Conservation (phyloP, 2,888 invertebrate genomes). For the Andrena bicolor region DNA sequence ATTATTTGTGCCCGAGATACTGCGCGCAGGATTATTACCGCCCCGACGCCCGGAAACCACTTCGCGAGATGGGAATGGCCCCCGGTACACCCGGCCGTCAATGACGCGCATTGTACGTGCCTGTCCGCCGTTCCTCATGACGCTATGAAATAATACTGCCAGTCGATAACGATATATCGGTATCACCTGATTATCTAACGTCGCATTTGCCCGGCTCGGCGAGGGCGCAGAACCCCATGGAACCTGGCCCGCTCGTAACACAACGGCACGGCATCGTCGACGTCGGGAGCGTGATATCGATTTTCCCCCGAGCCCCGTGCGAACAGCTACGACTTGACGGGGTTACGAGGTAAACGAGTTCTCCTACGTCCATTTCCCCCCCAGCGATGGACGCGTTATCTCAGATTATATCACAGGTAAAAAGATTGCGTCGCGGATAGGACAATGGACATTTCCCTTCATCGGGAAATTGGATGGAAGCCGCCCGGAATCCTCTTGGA, state of each 20-base stretch:
- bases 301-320: constrained; percentile 40
- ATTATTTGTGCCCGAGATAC: constrained; percentile 40
- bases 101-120: constrained; percentile 45
- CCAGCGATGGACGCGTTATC: constrained; percentile 40
- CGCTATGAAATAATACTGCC: constrained; percentile 51
- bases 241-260: constrained; percentile 23
- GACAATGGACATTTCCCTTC: constrained; percentile 46
- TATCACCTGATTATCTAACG: constrained; percentile 56
- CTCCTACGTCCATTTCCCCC: constrained; percentile 37
- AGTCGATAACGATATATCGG: constrained; percentile 50
- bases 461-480: constrained; percentile 62
- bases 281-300: constrained; percentile 48
- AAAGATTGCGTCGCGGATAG: constrained; percentile 60
- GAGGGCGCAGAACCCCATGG: constrained; percentile 30
- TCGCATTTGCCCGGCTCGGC: constrained; percentile 36
- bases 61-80: constrained; percentile 46
- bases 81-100: not conserved
- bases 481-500: constrained; percentile 40
- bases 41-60: constrained; percentile 17
- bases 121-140: constrained; percentile 39
- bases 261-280: constrained; percentile 34
- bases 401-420: constrained; percentile 64
- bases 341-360: constrained; percentile 64
- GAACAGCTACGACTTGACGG: constrained; percentile 47
- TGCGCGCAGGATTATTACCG: constrained; percentile 28